Percentiles rank a stretch among this genome's conserved stretches.
Conservation (phyloP, 2,888 invertebrate genomes). For the Rhopalosiphum nymphaeae region DNA sequence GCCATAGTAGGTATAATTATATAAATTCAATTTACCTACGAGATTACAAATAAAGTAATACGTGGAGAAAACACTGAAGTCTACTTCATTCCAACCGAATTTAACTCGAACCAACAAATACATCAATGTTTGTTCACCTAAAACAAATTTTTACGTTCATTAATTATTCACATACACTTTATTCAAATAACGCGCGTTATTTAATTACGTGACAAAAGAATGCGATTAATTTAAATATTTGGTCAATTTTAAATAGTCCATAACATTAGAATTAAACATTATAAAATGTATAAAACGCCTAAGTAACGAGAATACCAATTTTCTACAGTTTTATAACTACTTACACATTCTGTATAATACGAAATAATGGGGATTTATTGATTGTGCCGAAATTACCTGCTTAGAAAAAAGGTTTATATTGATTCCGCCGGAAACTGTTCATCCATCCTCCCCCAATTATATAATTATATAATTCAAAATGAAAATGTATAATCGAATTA, state of each 20-base stretch:
- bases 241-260: not conserved
- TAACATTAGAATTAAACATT: not conserved
- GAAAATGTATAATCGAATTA: too few relatives aligned
- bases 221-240: not conserved
- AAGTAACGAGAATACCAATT: not conserved
- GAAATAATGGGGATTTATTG: too few relatives aligned
- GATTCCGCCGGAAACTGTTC: too few relatives aligned
- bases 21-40: constrained; percentile 75
- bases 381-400: too few relatives aligned
- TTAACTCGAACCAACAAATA: constrained; percentile 86
- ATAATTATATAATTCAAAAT: too few relatives aligned
- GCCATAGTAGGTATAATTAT: too few relatives aligned
- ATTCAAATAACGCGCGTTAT: not conserved
- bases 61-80: constrained; percentile 87
- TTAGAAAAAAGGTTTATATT: too few relatives aligned
- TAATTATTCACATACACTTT: not conserved
- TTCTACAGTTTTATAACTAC: not conserved
- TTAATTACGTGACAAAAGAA: not conserved
- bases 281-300: not conserved
- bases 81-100: constrained; percentile 90
- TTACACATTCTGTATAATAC: not conserved
- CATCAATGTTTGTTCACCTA: constrained; percentile 84
- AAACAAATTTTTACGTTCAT: constrained; percentile 19
- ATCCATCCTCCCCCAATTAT: too few relatives aligned
- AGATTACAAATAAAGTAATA: constrained; percentile 87